These are phyloP conservation scores for Oscheius myriophilus DNA, from an alignment of 2,888 invertebrate genomes.

Conservation along the genomic window DNA sequence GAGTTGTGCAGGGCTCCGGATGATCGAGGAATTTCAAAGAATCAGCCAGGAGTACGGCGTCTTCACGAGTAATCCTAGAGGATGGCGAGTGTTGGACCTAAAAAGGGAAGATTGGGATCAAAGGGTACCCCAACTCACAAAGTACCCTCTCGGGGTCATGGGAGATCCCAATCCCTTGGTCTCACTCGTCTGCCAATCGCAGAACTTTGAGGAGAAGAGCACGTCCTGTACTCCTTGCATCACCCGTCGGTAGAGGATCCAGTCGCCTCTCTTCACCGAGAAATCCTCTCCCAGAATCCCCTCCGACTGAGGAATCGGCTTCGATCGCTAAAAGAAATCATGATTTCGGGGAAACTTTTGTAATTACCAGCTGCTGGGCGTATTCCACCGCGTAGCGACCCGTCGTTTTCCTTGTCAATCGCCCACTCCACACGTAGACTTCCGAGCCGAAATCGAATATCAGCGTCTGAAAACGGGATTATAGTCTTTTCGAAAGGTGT, in stretches of 20 bases:
- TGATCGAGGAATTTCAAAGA: constrained; percentile 10
- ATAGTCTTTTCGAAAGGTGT: no score
- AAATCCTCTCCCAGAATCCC: constrained; percentile 30
- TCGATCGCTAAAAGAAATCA: constrained; percentile 13
- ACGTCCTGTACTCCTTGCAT: constrained; percentile 53
- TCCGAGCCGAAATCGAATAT: constrained; percentile 66
- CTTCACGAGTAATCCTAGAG: constrained; percentile 4
- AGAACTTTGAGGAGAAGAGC: constrained; percentile 61
- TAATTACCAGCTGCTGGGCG: constrained; percentile 55
- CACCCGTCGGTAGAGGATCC: constrained; percentile 42
- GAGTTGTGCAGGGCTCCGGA: constrained; percentile 22
- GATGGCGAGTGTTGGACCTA: not conserved
- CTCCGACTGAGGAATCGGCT: constrained; percentile 32
- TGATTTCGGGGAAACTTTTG: no score
- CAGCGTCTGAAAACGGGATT: constrained; percentile 53
- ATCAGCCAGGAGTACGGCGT: constrained; percentile 20
- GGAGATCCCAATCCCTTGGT: constrained; percentile 23
- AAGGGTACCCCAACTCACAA: not conserved
- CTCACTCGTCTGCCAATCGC: constrained; percentile 44
- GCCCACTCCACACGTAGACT: constrained; percentile 63
- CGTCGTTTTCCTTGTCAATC: constrained; percentile 48
- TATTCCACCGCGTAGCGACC: constrained; percentile 53
- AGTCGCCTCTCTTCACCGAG: constrained; percentile 32
- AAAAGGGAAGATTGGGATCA: not conserved
- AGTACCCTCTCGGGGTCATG: constrained; percentile 19